Evolutionary conservation across 1,140 invertebrate species (phyloP).

Genomic region (Muscidifurax raptorellus): DNA sequence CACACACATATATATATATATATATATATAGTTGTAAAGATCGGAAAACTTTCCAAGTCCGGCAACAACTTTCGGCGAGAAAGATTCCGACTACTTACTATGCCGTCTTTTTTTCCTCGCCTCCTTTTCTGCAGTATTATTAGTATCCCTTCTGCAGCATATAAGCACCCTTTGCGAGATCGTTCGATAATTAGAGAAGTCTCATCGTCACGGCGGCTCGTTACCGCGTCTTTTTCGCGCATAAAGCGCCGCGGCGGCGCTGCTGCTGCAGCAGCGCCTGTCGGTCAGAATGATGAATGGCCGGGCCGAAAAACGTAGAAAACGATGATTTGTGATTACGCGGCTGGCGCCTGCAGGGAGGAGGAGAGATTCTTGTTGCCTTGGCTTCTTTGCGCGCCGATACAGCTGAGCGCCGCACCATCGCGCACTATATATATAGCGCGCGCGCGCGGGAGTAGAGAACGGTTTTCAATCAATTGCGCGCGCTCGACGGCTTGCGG

Average conservation of each 20-base stretch:
- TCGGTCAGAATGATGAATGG: slow-evolving; percentile 63
- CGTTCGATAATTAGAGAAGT: slow-evolving; percentile 47
- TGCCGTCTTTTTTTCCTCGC: not conserved
- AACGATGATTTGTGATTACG: slow-evolving; percentile 62
- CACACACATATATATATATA: too few relatives aligned
- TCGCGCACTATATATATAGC: too few relatives aligned
- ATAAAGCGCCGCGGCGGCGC: not conserved
- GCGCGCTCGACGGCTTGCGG: not conserved
- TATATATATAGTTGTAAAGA: slow-evolving; percentile 21
- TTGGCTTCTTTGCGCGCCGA: not conserved
- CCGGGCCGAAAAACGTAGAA: slow-evolving; percentile 56
- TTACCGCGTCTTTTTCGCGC: slow-evolving; percentile 36
- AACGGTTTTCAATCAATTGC: slow-evolving; percentile 1
- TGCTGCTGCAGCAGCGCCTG: slow-evolving; percentile 43
- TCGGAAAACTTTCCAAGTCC: slow-evolving; percentile 20
- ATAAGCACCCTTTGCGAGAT: not conserved
- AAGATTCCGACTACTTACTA: slow-evolving; percentile 25
- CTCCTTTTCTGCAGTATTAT: not conserved
- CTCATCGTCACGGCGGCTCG: slow-evolving; percentile 38
- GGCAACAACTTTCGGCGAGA: not conserved
- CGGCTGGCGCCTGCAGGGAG: not conserved
- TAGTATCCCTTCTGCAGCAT: not conserved
- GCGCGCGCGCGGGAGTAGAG: too few relatives aligned
- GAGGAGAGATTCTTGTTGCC: not conserved
- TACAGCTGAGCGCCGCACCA: not conserved